Evolutionary conservation across 1,140 invertebrate genomes (phyloP), one percentile per base, ranked within the genome.

Genomic region (Drosophila tropicalis): DNA sequence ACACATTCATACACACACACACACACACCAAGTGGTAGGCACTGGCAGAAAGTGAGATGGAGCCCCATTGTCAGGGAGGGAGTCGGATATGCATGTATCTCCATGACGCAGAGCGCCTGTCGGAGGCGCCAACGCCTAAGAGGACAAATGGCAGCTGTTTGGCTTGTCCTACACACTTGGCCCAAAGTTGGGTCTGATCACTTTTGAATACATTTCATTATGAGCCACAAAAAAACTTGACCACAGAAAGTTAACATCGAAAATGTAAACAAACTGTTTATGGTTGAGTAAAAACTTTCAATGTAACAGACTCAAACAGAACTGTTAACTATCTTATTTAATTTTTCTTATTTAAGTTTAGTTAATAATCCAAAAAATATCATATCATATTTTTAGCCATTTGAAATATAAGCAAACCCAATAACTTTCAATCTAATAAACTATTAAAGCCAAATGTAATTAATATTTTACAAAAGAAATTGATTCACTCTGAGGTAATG

Each of bases 111-210:
- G 15, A 34, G 7, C 15, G 55, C 56, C 32, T 36, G 56, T 36
- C 32, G 39, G 36, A 40, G 40, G 39, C 60, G 60, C 60, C 60
- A 62, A 62, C 22, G 40, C 17, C 60, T 41, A 41, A 39, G 17
- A 22, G 60, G 39, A 62, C 22, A 62, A 62, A 62, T 62, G 60
- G 40, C 60, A 62, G 39, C 60, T 44, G 60, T 9, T 58, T 36
- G 56, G 7, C 29, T 58, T 58, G n/a, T 58, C n/a, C 32, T 9
- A 17, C 7, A 17, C 25, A 32, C 10, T n/a, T 32, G 15, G 15
- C 1, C 2, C 1, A 34, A 1, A 34, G 25, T 57, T 36, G 55
- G 29, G 25, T 36, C 56, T 12, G 17, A 58, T 17, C 7, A 12
- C 56, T 36, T 13, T 32, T 17, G 6, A 19, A 55, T 25, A 10